Evolutionary conservation across 2,113 vertebrate species (phyloP).

Genomic region (Amia ocellicauda): DNA sequence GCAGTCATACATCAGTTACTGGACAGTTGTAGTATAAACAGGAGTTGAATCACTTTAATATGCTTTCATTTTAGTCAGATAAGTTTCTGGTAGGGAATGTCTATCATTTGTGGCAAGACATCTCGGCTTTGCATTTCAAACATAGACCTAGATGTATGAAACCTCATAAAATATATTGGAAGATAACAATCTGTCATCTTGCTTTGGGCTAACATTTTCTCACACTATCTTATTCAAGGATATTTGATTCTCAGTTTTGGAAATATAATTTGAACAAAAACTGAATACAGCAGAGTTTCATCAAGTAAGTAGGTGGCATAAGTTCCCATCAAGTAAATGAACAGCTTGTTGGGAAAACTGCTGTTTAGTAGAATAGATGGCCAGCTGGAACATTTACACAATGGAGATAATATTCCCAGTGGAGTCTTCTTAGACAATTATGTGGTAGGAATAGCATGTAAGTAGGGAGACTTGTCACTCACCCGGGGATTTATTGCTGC

Average conservation of each 20-base stretch:
- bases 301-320: neutral
- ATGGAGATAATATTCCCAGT: neutral
- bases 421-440: neutral
- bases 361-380: conserved; percentile 1
- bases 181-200: neutral
- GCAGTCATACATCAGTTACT: neutral
- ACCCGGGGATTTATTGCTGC: neutral
- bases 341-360: conserved; percentile 9
- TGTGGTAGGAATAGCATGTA: conserved; percentile 1
- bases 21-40: neutral
- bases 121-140: conserved; percentile 1
- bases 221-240: neutral
- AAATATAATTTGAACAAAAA: neutral
- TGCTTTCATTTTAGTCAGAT: neutral
- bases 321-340: neutral
- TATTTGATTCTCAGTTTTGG: neutral
- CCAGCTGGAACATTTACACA: conserved; percentile 8
- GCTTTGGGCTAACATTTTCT: neutral
- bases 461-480: conserved; percentile 6
- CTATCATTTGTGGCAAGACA: neutral
- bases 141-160: neutral
- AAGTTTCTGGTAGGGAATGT: neutral
- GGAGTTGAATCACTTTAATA: neutral
- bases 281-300: neutral
- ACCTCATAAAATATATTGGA: neutral